These are phyloP conservation scores for Aphaenogaster rudis DNA, from an alignment of 1,140 invertebrate genomes.

Conservation along the genomic window DNA sequence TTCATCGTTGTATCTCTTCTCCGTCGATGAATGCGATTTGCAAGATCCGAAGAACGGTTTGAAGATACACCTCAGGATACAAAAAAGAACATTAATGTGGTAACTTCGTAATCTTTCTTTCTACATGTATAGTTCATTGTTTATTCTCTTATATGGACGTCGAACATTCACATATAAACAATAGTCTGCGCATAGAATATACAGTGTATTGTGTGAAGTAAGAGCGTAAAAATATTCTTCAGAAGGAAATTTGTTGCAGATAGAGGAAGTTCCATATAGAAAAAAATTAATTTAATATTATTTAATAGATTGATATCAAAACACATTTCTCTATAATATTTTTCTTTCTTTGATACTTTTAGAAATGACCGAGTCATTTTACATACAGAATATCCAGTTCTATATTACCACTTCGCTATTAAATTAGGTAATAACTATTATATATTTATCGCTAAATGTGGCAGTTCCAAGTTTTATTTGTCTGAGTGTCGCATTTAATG, in stretches of 20 bases:
- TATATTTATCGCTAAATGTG: conserved; percentile 10
- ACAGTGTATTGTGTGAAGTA: background rate
- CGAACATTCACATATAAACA: conserved; percentile 25
- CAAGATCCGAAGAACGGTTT: conserved; percentile 14
- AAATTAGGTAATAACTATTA: conserved; percentile 35
- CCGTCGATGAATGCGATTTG: conserved; percentile 27
- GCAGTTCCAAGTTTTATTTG: conserved; percentile 49
- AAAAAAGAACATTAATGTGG: conserved; percentile 20
- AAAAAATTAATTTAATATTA: conserved; percentile 12
- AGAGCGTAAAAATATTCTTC: background rate
- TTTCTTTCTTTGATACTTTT: conserved; percentile 2
- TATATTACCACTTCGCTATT: conserved; percentile 14
- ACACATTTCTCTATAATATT: background rate
- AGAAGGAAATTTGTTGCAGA: background rate
- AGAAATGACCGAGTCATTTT: background rate
- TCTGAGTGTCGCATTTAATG: conserved; percentile 18
- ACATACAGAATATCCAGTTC: background rate
- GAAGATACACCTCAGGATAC: conserved; percentile 20
- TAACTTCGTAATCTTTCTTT: conserved; percentile 28
- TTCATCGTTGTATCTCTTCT: conserved; percentile 35
- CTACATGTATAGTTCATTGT: conserved; percentile 6
- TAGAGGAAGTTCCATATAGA: background rate
- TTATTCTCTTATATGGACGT: conserved; percentile 20
- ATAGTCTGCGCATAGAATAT: conserved; percentile 43
- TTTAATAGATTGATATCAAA: conserved; percentile 7